These are phyloP conservation scores for Acanthosoma haemorrhoidale DNA, from an alignment of 2,888 invertebrate species.

Conservation along the genomic window DNA sequence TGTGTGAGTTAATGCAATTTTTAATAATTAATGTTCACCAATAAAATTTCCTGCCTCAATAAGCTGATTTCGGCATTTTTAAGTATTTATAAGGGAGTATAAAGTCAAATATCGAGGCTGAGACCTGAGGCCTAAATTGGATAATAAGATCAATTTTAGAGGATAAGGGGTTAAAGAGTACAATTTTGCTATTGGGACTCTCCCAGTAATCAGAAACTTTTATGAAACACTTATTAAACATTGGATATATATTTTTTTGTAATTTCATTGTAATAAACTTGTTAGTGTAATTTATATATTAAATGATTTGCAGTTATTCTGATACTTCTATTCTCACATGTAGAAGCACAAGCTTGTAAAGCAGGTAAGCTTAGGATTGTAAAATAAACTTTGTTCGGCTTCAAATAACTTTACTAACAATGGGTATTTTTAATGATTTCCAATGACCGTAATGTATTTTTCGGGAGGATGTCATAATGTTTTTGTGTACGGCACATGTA, in stretches of 20 bases:
- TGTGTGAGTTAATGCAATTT: too few relatives aligned
- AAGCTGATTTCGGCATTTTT: too few relatives aligned
- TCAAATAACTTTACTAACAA: neutral
- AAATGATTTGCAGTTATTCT: slow-evolving; percentile 36
- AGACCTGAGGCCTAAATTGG: too few relatives aligned
- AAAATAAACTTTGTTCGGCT: neutral
- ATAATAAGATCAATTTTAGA: too few relatives aligned
- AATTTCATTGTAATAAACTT: neutral
- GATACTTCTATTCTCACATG: slow-evolving; percentile 35
- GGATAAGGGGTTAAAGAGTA: too few relatives aligned
- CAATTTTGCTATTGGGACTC: too few relatives aligned
- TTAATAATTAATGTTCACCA: too few relatives aligned
- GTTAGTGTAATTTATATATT: neutral
- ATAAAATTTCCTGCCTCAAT: too few relatives aligned
- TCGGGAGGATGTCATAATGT: neutral
- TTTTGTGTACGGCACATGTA: neutral
- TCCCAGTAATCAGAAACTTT: neutral
- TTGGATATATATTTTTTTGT: neutral
- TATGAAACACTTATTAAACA: neutral
- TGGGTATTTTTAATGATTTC: neutral
- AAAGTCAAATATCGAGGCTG: too few relatives aligned
- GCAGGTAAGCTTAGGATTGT: slow-evolving; percentile 32
- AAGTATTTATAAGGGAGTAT: too few relatives aligned
- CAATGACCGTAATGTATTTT: neutral
- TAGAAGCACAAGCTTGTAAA: slow-evolving; percentile 33